Evolutionary conservation across 2,797 vertebrate species (phyloP), one percentile per base, ranked within the genome.

Genomic region (Helicolenus hilgendorfi): DNA sequence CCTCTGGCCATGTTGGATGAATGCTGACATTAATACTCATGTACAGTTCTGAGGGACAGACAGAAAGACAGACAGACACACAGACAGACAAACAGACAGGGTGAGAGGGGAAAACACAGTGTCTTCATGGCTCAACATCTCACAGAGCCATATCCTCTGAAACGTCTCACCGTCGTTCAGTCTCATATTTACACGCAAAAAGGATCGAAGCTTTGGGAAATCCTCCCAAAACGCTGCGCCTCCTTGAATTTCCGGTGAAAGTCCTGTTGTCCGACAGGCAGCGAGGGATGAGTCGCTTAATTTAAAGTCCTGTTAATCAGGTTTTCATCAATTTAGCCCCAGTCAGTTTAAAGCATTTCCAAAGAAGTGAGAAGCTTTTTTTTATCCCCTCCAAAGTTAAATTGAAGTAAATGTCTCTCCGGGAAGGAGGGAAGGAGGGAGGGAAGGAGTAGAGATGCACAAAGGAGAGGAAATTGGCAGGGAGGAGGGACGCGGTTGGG

Each of bases 141-240:
- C 74, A 53, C 36, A 4, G 79, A 92, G 90, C 91, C 89, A 80
- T 84, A 83, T 94, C 78, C 90, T 91, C 67, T 69, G 79, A 84
- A 90, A 83, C 4, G 49, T 79, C 80, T 83, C 83, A 31, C 70
- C 53, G 11, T 26, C 27, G 2, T 27, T 26, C 83, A 84, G 92
- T 94, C 73, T 96, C 75, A 22, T 95, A 95, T 96, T 92, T 96
- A 95, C 94, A 96, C 20, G 26, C 80, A 85, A 86, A 62, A 81
- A 85, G 68, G 71, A 72, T 64, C 1, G 70, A 85, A 77, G 84
- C 75, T 92, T 90, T 79, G 9, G 36, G 81, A 88, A 89, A 88
- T 72, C 81, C 33, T 81, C 41, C 71, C 33, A n/a, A 20, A 49
- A 5, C 3, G 24, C 62, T 81, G 77, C 5, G 0, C 36, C 68